phyloP scores from a whole-genome alignment of 2,797 vertebrate genomes.

The Sebastes aleutianus region DNA sequence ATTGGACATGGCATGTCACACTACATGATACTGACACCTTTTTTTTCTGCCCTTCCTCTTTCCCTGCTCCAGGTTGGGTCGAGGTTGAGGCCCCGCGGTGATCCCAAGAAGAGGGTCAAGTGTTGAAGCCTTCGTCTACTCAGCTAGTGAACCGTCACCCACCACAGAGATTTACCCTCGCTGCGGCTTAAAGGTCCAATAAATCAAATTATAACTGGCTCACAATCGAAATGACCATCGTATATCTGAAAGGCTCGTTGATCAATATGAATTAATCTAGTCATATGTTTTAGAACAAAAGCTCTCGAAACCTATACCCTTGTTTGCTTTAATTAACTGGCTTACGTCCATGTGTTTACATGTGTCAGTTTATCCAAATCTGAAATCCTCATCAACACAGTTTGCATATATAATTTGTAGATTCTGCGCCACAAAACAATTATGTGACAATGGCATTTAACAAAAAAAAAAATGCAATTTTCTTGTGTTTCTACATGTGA shows the following conservation, averaged over 20 bases:
- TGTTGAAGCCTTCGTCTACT: conserved; percentile 30
- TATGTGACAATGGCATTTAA: not conserved
- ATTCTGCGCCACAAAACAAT: not conserved
- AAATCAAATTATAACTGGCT: not conserved
- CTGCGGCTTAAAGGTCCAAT: conserved; percentile 20
- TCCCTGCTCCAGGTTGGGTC: conserved; percentile 47
- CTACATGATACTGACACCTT: conserved; percentile 79
- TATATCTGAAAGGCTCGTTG: not conserved
- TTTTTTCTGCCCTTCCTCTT: conserved; percentile 47
- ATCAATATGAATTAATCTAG: not conserved
- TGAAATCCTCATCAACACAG: not conserved
- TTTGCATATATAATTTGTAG: not conserved
- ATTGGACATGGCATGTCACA: conserved; percentile 77
- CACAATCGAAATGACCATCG: not conserved
- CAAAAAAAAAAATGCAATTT: not conserved
- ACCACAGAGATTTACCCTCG: conserved; percentile 19
- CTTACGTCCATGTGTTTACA: not conserved
- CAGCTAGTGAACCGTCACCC: conserved; percentile 32
- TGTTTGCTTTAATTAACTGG: not conserved
- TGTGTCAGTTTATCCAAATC: not conserved
- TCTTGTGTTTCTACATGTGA: not conserved
- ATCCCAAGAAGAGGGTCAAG: conserved; percentile 64
- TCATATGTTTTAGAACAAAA: not conserved
- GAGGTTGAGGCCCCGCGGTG: conserved; percentile 46
- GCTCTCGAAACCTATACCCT: not conserved